Evolutionary conservation across 2,113 vertebrate genomes (phyloP).

Genomic region (Symphodus melops): DNA sequence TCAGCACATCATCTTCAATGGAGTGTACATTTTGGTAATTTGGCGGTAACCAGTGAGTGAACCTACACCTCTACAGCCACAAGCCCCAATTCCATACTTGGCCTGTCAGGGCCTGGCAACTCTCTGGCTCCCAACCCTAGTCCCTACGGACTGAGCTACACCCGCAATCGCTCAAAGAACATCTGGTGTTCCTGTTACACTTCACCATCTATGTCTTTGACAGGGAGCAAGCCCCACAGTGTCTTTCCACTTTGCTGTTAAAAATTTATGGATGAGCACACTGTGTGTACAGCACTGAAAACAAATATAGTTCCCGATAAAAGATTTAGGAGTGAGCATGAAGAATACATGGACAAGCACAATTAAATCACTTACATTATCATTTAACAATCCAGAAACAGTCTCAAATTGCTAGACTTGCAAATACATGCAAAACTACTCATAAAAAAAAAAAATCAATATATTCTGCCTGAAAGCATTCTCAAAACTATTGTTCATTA

Average conservation of each 20-base stretch:
- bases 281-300: conserved; percentile 10
- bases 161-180: no score
- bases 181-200: not conserved
- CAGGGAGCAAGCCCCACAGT: conserved; percentile 2
- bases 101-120: no score
- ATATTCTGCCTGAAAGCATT: conserved; percentile 1
- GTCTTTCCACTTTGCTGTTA: conserved; percentile 34
- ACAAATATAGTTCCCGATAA: not conserved
- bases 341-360: not conserved
- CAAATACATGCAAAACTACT: not conserved
- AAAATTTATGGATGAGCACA: conserved; percentile 51
- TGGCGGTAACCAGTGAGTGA: no score
- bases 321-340: conserved; percentile 12
- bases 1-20: no score
- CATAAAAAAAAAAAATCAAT: conserved; percentile 3
- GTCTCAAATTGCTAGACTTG: not conserved
- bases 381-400: not conserved
- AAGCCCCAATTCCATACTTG: no score
- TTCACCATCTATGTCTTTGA: not conserved
- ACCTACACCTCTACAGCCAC: no score
- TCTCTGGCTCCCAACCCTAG: no score
- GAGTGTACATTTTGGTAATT: no score
- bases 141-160: no score
- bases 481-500: no score
- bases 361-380: conserved; percentile 1